Base-by-base conservation (phyloP, 2,797 vertebrate genomes). In the Aldrovandia affinis region DNA sequence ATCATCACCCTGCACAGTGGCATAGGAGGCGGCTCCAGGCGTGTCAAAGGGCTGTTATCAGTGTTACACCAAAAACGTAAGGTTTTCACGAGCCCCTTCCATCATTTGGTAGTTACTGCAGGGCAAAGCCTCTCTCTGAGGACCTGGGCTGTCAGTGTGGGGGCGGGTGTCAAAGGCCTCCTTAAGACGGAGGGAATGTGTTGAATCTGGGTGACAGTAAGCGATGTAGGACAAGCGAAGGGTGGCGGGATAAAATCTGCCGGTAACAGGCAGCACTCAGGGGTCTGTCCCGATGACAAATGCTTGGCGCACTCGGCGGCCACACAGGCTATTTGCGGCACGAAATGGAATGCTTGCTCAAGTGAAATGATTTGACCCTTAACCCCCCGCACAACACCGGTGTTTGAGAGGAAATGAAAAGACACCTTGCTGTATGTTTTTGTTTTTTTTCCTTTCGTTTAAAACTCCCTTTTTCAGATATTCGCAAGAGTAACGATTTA, bases 281-380 rank as follows among this genome's bases (percentile, higher is more conserved):
- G 83, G 78, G 39, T 78, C 85, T 86, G 81, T 86, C 85, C 54
- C 50, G 75, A 81, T 86, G 78, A 86, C 42, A 81, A 83, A 86
- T 86, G 57, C 50, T 52, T 63, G 55, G 39, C 28, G 57, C 78
- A 78, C 57, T 54, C 80, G 44, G 68, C 80, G 44, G 68, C 78
- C 85, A 83, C 85, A 83, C 36, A n/a, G 47, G 63, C 82, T 81
- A 70, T 86, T 81, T n/a, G 82, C 28, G 36, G 78, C 82, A 75
- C 42, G 52, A 61, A 83, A 86, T 83, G 85, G 82, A 81, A 83
- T 81, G 78, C 36, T 44, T 63, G 80, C 80, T 55, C 78, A 81
- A 81, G 82, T 75, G 78, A 86, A 83, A 81, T 86, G 52, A 86
- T 81, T 47, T 83, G 30, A 83, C 82, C 79, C 55, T 54, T 86